phyloP scores from a whole-genome alignment of 2,888 invertebrate species.

The Oligia strigilis region DNA sequence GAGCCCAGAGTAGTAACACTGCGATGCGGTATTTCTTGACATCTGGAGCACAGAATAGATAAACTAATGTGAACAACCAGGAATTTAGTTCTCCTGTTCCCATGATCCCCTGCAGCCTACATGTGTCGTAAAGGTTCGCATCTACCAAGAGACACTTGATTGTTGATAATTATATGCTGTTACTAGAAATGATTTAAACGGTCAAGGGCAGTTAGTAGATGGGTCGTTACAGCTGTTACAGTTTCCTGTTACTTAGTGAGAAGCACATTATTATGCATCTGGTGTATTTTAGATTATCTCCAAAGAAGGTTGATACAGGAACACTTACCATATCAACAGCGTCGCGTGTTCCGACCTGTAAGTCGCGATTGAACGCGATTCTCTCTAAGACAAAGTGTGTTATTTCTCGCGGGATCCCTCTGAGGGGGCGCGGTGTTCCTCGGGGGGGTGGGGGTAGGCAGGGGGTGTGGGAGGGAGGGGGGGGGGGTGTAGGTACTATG shows the following conservation, averaged over 20 bases:
- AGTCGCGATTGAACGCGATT: slow-evolving; percentile 83
- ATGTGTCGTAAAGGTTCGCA: too few relatives aligned
- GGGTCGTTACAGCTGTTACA: neutral
- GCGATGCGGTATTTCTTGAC: slow-evolving; percentile 42
- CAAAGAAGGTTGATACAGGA: neutral
- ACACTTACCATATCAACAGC: slow-evolving; percentile 67
- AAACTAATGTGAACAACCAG: neutral
- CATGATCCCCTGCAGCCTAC: too few relatives aligned
- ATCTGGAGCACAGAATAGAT: neutral
- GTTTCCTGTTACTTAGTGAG: neutral
- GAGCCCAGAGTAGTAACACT: neutral
- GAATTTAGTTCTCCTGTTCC: neutral
- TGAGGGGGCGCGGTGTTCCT: slow-evolving; percentile 36
- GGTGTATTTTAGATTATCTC: neutral
- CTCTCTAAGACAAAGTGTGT: slow-evolving; percentile 88
- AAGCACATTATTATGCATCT: neutral
- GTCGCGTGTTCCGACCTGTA: slow-evolving; percentile 46
- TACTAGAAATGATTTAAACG: neutral
- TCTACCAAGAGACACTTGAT: neutral
- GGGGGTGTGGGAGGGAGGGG: slow-evolving; percentile 34
- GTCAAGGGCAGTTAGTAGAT: neutral
- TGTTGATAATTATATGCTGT: neutral
- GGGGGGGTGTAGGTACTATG: slow-evolving; percentile 65
- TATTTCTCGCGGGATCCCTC: slow-evolving; percentile 86
- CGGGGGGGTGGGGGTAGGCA: slow-evolving; percentile 34